Evolutionary conservation across 2,113 vertebrate species (phyloP).

Genomic region (Struthio camelus): DNA sequence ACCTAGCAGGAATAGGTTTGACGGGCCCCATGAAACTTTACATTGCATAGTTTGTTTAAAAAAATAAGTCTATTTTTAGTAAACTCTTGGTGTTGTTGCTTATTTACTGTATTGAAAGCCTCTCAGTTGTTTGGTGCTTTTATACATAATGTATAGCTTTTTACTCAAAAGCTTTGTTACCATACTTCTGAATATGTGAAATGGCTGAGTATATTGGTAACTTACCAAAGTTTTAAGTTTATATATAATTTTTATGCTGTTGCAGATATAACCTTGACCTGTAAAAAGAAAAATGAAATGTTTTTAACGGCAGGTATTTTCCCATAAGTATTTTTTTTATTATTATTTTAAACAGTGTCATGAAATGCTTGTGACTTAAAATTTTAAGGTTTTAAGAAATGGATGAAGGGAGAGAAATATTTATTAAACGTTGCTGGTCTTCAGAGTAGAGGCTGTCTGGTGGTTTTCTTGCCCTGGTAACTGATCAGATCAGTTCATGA

Average conservation of each 20-base stretch:
- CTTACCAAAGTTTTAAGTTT: neutral
- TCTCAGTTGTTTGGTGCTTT: neutral
- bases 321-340: neutral
- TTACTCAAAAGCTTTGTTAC: neutral
- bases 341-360: neutral
- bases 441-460: neutral
- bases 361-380: neutral
- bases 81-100: neutral
- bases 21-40: neutral
- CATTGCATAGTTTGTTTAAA: neutral
- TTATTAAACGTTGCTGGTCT: neutral
- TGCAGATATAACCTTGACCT: neutral
- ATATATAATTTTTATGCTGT: neutral
- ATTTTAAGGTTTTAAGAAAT: neutral
- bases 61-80: neutral
- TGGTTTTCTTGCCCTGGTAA: neutral
- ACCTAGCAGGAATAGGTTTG: neutral
- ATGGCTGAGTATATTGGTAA: neutral
- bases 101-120: neutral
- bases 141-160: neutral
- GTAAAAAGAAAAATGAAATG: neutral
- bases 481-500: neutral
- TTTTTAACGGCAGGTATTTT: neutral
- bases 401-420: neutral
- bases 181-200: neutral